phyloP scores from a whole-genome alignment of 2,888 invertebrate genomes.

The Barypeithes pellucidus region DNA sequence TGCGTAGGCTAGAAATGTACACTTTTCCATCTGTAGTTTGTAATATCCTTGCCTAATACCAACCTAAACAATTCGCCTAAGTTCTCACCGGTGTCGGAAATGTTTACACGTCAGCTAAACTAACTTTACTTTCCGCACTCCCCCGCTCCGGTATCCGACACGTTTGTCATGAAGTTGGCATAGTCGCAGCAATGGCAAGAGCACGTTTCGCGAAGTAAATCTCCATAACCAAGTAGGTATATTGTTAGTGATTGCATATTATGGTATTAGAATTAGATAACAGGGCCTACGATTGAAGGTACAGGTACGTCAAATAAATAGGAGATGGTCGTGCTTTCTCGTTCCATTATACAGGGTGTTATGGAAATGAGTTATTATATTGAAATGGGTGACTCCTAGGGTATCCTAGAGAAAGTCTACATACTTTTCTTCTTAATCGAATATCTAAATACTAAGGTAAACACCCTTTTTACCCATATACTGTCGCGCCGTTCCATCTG shows the following conservation, averaged over 20 bases:
- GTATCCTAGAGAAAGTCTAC: too few species aligned
- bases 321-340: too few species aligned
- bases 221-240: conserved; percentile 52
- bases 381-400: too few species aligned
- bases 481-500: too few species aligned
- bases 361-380: too few species aligned
- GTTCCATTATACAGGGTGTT: too few species aligned
- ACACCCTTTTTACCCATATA: too few species aligned
- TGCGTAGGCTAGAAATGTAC: too few species aligned
- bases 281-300: conserved; percentile 32
- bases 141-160: conserved; percentile 20
- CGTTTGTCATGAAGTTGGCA: conserved; percentile 41
- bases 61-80: conserved; percentile 11
- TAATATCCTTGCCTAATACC: too few species aligned
- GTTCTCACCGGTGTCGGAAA: conserved; percentile 17
- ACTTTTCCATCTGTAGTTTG: too few species aligned
- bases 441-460: too few species aligned
- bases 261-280: conserved; percentile 50
- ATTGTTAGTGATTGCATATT: conserved; percentile 51
- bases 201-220: conserved; percentile 51
- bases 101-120: conserved; percentile 15
- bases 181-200: conserved; percentile 39
- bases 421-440: too few species aligned
- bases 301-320: not conserved
- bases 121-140: conserved; percentile 16